These are phyloP conservation scores for Psittacula echo DNA, from an alignment of 2,797 vertebrate species.

Conservation along the genomic window DNA sequence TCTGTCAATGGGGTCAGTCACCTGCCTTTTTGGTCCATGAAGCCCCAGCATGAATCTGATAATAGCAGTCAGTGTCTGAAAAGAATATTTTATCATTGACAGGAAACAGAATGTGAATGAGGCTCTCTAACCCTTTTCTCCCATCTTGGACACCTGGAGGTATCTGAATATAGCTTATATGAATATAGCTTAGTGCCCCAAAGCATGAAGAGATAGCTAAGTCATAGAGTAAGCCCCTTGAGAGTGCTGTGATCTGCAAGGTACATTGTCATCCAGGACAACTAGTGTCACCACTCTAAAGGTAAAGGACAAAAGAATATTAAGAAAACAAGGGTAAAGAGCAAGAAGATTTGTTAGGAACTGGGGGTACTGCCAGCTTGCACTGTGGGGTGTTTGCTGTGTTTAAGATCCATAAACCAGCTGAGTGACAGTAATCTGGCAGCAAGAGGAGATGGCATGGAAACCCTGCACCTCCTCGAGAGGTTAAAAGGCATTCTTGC, in stretches of 20 bases:
- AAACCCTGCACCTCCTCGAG: not conserved
- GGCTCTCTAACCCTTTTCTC: not conserved
- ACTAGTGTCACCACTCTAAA: accelerated
- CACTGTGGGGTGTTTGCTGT: accelerated
- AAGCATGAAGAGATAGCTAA: accelerated
- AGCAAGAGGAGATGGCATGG: not conserved
- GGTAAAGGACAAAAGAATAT: not conserved
- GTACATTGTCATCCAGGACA: accelerated
- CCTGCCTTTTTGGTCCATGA: accelerated
- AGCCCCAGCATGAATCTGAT: not conserved
- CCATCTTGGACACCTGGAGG: not conserved
- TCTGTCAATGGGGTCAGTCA: not conserved
- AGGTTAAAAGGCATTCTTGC: not conserved
- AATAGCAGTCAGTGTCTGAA: not conserved
- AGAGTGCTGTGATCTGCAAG: not conserved
- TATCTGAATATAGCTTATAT: not conserved
- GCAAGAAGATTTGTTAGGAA: not conserved
- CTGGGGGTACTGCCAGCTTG: not conserved
- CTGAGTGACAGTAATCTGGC: not conserved
- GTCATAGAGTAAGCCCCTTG: accelerated
- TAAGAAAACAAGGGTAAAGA: not conserved
- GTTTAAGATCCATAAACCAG: not conserved
- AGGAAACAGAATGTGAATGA: not conserved
- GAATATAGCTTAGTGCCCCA: not conserved
- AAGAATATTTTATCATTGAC: not conserved